Percentiles rank a stretch among this genome's conserved stretches.
Conservation (phyloP, 2,113 vertebrate genomes). For the Phoenicopterus ruber region DNA sequence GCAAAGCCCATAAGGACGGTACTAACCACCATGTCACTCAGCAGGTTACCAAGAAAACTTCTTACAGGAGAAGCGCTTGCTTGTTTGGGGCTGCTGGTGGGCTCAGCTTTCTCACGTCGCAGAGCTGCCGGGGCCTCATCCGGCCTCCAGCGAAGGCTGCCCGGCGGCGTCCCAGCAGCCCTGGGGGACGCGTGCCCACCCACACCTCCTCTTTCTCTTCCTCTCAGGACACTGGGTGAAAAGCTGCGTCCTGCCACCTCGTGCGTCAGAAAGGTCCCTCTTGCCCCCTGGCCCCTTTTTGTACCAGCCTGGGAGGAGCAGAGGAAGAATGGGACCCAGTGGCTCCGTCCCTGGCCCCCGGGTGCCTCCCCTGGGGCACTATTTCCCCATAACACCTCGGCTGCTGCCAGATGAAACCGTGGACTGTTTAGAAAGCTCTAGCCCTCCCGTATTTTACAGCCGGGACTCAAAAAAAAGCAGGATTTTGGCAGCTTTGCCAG, state of each 20-base stretch:
- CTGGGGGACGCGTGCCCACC: rapidly evolving
- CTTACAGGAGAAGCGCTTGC: constrained; percentile 46
- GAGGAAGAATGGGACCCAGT: not conserved
- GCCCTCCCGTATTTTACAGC: not conserved
- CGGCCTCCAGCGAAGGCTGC: not conserved
- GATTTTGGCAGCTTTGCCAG: not conserved
- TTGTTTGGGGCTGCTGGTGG: not conserved
- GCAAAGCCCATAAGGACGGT: not conserved
- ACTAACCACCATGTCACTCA: constrained; percentile 45
- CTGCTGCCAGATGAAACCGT: not conserved
- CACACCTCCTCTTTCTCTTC: not conserved
- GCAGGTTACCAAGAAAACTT: constrained; percentile 29
- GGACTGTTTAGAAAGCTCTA: not conserved
- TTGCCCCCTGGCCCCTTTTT: not conserved
- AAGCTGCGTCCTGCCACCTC: not conserved
- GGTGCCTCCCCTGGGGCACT: not conserved
- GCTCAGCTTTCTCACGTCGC: not conserved
- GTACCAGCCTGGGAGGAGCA: not conserved
- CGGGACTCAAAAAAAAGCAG: not conserved
- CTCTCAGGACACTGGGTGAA: not conserved
- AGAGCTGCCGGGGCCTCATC: not conserved
- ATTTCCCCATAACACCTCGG: not conserved
- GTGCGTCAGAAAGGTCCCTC: rapidly evolving
- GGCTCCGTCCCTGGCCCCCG: not conserved
- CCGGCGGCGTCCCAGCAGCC: not conserved